Evolutionary conservation across 2,797 vertebrate species (phyloP).

Genomic region (Benthosema pterotum): DNA sequence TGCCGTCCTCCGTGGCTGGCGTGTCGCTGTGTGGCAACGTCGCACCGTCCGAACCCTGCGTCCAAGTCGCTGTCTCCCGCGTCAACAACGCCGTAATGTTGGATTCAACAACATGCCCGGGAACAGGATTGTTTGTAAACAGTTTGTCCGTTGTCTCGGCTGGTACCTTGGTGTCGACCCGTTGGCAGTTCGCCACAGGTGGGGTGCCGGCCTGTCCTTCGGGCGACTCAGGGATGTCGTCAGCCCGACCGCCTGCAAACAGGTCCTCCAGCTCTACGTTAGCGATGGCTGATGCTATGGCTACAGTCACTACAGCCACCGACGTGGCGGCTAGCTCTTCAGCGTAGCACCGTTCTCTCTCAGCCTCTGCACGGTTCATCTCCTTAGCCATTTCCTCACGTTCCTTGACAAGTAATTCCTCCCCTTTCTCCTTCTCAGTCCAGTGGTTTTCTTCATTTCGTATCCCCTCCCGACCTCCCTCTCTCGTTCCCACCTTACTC

Average conservation of each 20-base stretch:
- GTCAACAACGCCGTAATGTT: too few species aligned
- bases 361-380: neutral
- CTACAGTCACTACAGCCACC: constrained; percentile 55
- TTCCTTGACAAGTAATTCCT: neutral
- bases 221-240: constrained; percentile 2
- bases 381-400: neutral
- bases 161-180: neutral
- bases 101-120: too few species aligned
- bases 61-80: too few species aligned
- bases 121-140: neutral
- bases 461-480: constrained; percentile 18
- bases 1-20: neutral
- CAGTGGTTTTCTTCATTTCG: constrained; percentile 20
- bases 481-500: constrained; percentile 34
- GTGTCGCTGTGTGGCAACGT: neutral
- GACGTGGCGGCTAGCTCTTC: constrained; percentile 45
- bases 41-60: too few species aligned
- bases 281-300: constrained; percentile 56
- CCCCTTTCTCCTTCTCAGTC: neutral
- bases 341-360: neutral
- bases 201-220: constrained; percentile 5
- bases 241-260: constrained; percentile 5
- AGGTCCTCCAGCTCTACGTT: constrained; percentile 45
- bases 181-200: neutral
- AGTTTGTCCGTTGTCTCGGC: neutral